phyloP scores from a whole-genome alignment of 2,888 invertebrate genomes.

The Dioctria linearis region DNA sequence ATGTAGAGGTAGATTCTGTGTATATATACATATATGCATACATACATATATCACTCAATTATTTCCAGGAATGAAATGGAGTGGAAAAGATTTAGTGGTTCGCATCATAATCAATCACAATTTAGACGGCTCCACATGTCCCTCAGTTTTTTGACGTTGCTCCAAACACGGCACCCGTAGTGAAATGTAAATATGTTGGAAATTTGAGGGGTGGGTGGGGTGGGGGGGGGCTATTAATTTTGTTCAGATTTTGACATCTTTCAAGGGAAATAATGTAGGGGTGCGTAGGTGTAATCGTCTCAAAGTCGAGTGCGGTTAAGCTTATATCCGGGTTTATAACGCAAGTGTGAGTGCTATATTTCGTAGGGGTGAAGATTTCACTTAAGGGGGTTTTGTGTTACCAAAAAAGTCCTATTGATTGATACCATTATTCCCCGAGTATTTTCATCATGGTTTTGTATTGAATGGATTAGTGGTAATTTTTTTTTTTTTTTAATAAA shows the following conservation, averaged over 20 bases:
- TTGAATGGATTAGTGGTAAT: too few species aligned
- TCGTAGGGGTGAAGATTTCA: constrained; percentile 33
- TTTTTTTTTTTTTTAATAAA: too few species aligned
- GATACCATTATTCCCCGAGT: neutral
- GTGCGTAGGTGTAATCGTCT: constrained; percentile 2
- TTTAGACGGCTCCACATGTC: constrained; percentile 32
- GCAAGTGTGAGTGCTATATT: constrained; percentile 36
- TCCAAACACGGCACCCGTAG: neutral
- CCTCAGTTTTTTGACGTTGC: neutral
- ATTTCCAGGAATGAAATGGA: constrained; percentile 61
- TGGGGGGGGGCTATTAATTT: constrained; percentile 6
- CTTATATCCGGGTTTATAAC: constrained; percentile 50
- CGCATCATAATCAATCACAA: constrained; percentile 62
- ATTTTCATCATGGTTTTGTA: too few species aligned
- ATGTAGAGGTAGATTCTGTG: too few species aligned
- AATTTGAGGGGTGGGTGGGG: constrained; percentile 1
- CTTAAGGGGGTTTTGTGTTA: constrained; percentile 13
- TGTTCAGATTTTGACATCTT: constrained; percentile 33
- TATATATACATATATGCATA: neutral
- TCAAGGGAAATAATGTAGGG: neutral
- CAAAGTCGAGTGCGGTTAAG: constrained; percentile 39
- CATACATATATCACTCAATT: constrained; percentile 60
- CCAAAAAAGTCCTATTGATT: constrained; percentile 36
- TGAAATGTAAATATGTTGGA: constrained; percentile 14
- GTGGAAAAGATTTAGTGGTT: constrained; percentile 60